Conservation (phyloP, 2,797 vertebrate species). For the Ptychobarbus kaznakovi region DNA sequence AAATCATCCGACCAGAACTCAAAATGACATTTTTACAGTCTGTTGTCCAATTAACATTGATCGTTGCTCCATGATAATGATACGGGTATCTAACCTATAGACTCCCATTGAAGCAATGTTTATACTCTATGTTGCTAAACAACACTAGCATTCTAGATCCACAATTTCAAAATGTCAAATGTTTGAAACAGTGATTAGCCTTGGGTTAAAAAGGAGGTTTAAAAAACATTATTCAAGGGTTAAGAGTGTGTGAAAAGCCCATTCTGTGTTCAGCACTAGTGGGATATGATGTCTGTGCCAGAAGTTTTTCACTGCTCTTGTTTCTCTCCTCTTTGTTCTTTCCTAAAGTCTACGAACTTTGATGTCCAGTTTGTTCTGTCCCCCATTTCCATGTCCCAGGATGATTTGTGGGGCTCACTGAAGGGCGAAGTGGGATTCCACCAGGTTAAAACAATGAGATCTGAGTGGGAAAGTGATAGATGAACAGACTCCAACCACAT, state of each 20-base stretch:
- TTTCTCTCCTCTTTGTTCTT: conserved; percentile 35
- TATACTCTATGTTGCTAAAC: background rate
- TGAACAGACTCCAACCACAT: conserved; percentile 43
- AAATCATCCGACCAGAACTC: background rate
- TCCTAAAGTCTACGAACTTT: conserved; percentile 25
- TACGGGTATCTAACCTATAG: background rate
- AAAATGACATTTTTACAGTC: background rate
- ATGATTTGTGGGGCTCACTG: conserved; percentile 49
- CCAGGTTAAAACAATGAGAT: conserved; percentile 54
- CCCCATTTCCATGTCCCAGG: conserved; percentile 37
- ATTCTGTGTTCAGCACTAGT: background rate
- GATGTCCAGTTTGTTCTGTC: conserved; percentile 29
- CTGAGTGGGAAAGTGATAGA: conserved; percentile 49
- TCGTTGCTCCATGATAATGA: background rate
- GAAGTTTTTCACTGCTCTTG: background rate
- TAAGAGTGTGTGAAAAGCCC: background rate
- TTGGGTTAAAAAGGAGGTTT: background rate
- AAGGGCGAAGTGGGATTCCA: conserved; percentile 53
- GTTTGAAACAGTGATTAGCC: background rate
- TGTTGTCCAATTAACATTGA: background rate
- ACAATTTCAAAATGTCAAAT: conserved; percentile 2
- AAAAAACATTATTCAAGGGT: background rate
- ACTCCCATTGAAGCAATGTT: background rate
- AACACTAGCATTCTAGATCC: background rate
- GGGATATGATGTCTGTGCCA: background rate